Conservation (phyloP, 2,113 vertebrate species). For the Cebidichthys violaceus region DNA sequence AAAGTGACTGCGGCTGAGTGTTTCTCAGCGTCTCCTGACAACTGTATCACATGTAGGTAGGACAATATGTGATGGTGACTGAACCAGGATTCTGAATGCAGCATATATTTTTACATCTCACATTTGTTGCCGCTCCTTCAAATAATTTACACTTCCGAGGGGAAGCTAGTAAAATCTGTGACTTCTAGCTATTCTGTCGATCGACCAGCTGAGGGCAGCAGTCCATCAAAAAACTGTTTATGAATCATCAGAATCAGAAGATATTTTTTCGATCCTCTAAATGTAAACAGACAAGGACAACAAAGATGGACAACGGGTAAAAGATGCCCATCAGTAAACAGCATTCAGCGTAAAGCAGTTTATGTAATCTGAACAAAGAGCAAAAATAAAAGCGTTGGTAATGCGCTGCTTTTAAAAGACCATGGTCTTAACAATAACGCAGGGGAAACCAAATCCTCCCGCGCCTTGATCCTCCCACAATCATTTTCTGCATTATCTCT, state of each 20-base stretch:
- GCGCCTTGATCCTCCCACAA: not conserved
- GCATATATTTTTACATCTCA: not conserved
- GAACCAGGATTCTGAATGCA: not conserved
- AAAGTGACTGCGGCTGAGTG: not conserved
- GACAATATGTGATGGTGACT: not conserved
- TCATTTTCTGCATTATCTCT: conserved; percentile 7
- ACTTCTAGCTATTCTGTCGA: conserved; percentile 1
- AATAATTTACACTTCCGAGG: not conserved
- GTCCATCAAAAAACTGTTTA: not conserved
- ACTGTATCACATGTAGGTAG: not conserved
- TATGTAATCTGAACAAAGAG: not conserved
- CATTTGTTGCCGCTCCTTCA: not conserved
- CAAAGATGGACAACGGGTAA: not conserved
- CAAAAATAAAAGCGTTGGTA: not conserved
- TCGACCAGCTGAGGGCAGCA: conserved; percentile 56
- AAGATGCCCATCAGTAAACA: not conserved
- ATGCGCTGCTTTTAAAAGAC: not conserved
- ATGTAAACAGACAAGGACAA: not conserved
- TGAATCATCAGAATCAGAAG: not conserved
- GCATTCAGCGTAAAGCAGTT: not conserved
- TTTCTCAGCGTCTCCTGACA: not conserved
- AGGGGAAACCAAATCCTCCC: conserved; percentile 36
- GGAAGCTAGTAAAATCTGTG: not conserved
- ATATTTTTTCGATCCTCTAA: not conserved
- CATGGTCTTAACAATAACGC: conserved; percentile 9